Evolutionary conservation across 2,888 invertebrate genomes (phyloP), one percentile per base, ranked within the genome.

Genomic region (Cryptus viduatorius): DNA sequence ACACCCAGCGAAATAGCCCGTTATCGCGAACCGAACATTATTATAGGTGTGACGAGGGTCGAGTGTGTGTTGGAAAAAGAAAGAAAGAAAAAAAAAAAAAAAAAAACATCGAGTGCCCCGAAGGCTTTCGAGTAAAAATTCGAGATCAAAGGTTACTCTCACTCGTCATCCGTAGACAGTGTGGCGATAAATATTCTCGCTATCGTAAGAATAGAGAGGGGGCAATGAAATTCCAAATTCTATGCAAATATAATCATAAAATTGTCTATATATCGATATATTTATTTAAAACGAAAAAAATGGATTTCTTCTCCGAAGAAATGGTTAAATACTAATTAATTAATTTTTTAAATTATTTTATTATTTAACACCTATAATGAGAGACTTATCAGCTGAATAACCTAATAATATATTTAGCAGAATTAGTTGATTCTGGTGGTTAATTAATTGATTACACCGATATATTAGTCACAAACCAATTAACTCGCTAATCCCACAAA

Each of bases 1-100:
- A 31, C 8, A 42, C 53, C 1, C 7, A 5, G 19, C 19, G 37
- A 42, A 24, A 61, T 7, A 71, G 71, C 56, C 56, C 71, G 71
- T 71, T 71, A 56, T 71, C 56, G 42, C 37, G 37, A n/a, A 29
- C 24, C 37, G 24, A n/a, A 14, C 37, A 16, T 37, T 24, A 24
- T 19, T 56, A 19, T 56, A 56, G 56, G 56, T 56, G 56, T 24
- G 56, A 56, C 24, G 19, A 4, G 24, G 19, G 56, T 16, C 19
- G 53, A 16, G 53, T 8, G 53, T 19, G 53, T 16, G 53, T 16
- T 16, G 10, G 5, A 53, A 53, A 7, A 16, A 7, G 50, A 19
- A 50, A 53, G 7, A 1, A 16, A 50, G 16, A 53, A 19, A 19
- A 53, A 53, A 19, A 56, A 1, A 2, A 19, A 56, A 19, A 56